A percentile compares a stretch with the other conserved stretches of the same genome.
Conservation (phyloP, 2,888 invertebrate species). For the Synanthedon formicaeformis region DNA sequence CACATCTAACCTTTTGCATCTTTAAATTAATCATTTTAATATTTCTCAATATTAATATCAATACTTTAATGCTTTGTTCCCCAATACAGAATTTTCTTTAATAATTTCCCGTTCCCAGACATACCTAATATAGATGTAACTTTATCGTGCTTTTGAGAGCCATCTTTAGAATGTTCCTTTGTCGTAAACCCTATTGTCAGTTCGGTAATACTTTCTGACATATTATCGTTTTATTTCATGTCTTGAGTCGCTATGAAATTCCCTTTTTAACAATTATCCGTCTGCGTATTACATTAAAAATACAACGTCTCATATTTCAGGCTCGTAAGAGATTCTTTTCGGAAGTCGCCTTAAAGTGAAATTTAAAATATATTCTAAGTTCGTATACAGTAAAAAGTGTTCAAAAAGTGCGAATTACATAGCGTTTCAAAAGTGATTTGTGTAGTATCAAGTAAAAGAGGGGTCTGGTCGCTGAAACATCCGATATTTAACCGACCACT, state of each 20-base stretch:
- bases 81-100: conserved; percentile 2
- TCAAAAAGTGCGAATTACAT: too few relatives aligned
- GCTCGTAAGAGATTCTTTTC: not conserved
- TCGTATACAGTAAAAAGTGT: too few relatives aligned
- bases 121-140: conserved; percentile 34
- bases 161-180: conserved; percentile 48
- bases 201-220: conserved; percentile 44
- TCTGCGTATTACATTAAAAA: conserved; percentile 33
- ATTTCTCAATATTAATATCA: not conserved
- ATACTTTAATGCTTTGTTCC: not conserved
- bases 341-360: too few relatives aligned
- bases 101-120: conserved; percentile 11
- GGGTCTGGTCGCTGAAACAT: too few relatives aligned
- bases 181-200: conserved; percentile 47
- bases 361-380: too few relatives aligned
- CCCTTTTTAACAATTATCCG: conserved; percentile 42
- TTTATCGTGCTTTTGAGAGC: conserved; percentile 41
- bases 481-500: too few relatives aligned
- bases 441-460: too few relatives aligned
- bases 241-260: conserved; percentile 43
- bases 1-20: too few relatives aligned
- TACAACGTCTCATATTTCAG: conserved; percentile 7
- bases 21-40: too few relatives aligned
- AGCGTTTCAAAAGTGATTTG: too few relatives aligned
- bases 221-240: conserved; percentile 61